Conservation (phyloP, 1,140 invertebrate genomes). For the Euura lappo region DNA sequence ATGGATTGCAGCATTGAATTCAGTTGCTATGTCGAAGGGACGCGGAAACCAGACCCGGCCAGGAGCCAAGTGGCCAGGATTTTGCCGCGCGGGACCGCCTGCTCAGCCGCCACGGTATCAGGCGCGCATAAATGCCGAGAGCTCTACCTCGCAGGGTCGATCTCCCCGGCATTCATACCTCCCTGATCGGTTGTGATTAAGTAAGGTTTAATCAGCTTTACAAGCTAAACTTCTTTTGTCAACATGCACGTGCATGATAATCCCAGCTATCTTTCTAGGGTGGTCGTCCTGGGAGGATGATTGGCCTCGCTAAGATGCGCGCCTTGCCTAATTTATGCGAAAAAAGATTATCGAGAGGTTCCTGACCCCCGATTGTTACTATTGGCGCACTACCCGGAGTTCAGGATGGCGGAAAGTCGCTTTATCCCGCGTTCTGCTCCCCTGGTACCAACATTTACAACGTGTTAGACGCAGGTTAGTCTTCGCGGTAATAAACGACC, state of each 20-base stretch:
- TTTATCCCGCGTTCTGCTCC: conserved; percentile 8
- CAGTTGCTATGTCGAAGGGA: conserved; percentile 51
- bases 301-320: conserved; percentile 10
- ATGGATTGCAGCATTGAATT: conserved; percentile 55
- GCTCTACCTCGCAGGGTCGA: background rate
- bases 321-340: conserved; percentile 13
- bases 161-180: conserved; percentile 27
- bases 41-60: conserved; percentile 27
- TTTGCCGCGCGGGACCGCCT: conserved; percentile 56
- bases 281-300: conserved; percentile 20
- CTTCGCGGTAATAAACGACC: background rate
- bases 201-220: conserved; percentile 61
- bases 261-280: conserved; percentile 48
- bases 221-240: conserved; percentile 60
- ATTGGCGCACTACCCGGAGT: conserved; percentile 10
- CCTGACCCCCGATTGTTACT: conserved; percentile 17
- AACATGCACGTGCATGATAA: conserved; percentile 58
- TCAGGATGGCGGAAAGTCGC: background rate
- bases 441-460: conserved; percentile 43
- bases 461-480: conserved; percentile 32
- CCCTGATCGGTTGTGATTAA: conserved; percentile 55
- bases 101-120: conserved; percentile 37
- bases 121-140: conserved; percentile 28
- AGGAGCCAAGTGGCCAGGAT: conserved; percentile 27
- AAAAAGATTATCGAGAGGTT: conserved; percentile 17